These are phyloP conservation scores for Caenorhabditis sp. DNA, from an alignment of 2,888 invertebrate species.

Conservation along the genomic window DNA sequence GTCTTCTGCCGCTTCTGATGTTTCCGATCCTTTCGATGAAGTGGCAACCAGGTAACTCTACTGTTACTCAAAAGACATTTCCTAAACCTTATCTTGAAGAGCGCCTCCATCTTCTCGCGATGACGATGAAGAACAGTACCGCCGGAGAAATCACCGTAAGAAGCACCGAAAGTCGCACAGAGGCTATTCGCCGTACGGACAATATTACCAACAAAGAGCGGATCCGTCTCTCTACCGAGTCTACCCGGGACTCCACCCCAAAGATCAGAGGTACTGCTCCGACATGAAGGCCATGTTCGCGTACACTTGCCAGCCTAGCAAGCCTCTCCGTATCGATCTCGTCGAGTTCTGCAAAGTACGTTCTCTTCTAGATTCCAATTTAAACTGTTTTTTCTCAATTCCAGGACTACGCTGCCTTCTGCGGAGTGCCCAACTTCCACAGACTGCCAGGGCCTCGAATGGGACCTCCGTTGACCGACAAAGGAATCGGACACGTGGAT, in stretches of 20 bases:
- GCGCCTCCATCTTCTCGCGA: conserved; percentile 39
- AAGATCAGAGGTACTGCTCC: conserved; percentile 63
- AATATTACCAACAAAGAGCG: conserved; percentile 40
- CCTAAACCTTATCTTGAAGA: conserved; percentile 16
- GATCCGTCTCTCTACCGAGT: conserved; percentile 42
- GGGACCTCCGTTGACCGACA: conserved; percentile 64
- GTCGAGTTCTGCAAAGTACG: conserved; percentile 74
- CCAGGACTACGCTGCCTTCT: conserved; percentile 72
- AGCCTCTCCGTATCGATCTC: conserved; percentile 71
- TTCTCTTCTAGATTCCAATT: background rate
- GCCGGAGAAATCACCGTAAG: conserved; percentile 37
- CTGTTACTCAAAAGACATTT: background rate
- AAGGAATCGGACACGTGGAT: conserved; percentile 65
- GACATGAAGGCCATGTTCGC: conserved; percentile 70
- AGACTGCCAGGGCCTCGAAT: conserved; percentile 71
- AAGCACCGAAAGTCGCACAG: conserved; percentile 28
- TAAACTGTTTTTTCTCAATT: no score
- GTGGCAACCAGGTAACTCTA: conserved; percentile 27
- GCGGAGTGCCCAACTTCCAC: conserved; percentile 71
- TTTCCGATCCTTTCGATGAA: conserved; percentile 41
- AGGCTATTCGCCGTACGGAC: conserved; percentile 22
- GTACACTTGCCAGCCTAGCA: conserved; percentile 73
- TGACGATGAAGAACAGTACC: conserved; percentile 29
- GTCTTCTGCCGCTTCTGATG: conserved; percentile 6
- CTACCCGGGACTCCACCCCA: conserved; percentile 64